phyloP scores from a whole-genome alignment of 2,797 vertebrate species.

The Caiman crocodilus region DNA sequence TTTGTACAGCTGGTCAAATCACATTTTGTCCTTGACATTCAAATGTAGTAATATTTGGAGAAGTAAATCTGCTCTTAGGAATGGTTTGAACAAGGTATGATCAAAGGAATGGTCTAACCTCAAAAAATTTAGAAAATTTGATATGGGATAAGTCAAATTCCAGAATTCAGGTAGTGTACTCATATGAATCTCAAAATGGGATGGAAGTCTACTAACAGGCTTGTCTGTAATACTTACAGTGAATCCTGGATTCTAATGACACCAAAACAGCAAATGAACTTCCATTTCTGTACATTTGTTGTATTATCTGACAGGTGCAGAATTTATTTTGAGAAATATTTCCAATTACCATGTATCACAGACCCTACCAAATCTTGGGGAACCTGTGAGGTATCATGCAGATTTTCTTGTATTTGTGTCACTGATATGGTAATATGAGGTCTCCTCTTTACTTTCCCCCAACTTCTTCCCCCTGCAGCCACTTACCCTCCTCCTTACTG shows the following conservation, averaged over 20 bases:
- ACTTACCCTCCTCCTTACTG: too few species aligned
- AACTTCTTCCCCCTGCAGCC: too few species aligned
- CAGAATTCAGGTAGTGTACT: not conserved
- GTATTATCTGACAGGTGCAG: not conserved
- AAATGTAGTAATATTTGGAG: not conserved
- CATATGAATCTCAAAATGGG: not conserved
- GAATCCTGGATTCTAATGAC: too few species aligned
- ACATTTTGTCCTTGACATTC: not conserved
- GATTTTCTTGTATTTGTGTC: too few species aligned
- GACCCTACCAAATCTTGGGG: too few species aligned
- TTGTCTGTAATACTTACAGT: not conserved
- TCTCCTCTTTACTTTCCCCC: too few species aligned
- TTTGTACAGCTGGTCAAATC: not conserved
- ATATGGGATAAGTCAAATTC: not conserved
- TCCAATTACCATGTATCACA: not conserved
- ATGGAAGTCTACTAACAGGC: not conserved
- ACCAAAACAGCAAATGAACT: too few species aligned
- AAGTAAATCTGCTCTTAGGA: not conserved
- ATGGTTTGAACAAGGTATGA: not conserved
- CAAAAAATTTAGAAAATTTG: not conserved
- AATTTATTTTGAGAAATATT: not conserved
- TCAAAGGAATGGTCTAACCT: accelerated
- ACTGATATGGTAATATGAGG: too few species aligned
- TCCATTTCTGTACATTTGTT: too few species aligned
- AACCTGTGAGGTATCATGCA: too few species aligned